phyloP scores from a whole-genome alignment of 2,113 vertebrate species.

The human (Homo sapiens) region GRCh38 chr15:62483501-62484000 shows the following conservation, averaged over 20 bases:
- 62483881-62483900: background rate
- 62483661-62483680: background rate
- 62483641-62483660: background rate
- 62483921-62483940: background rate
- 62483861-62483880: background rate
- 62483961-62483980: background rate
- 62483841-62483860: background rate
- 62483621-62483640: background rate
- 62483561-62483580: background rate
- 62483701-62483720: background rate
- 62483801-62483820: background rate
- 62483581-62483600: background rate
- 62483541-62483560: background rate
- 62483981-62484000: background rate
- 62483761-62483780: slow-evolving; percentile 48
- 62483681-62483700: background rate
- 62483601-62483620: background rate
- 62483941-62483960: background rate
- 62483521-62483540: background rate
- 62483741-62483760: slow-evolving; percentile 56
- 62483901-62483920: background rate
- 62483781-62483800: slow-evolving; percentile 46
- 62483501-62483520: background rate
- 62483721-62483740: background rate
- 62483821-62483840: background rate